Evolutionary conservation across 2,888 invertebrate genomes (phyloP), one percentile per base, ranked within the genome.

Genomic region (Lasioglossum morio): DNA sequence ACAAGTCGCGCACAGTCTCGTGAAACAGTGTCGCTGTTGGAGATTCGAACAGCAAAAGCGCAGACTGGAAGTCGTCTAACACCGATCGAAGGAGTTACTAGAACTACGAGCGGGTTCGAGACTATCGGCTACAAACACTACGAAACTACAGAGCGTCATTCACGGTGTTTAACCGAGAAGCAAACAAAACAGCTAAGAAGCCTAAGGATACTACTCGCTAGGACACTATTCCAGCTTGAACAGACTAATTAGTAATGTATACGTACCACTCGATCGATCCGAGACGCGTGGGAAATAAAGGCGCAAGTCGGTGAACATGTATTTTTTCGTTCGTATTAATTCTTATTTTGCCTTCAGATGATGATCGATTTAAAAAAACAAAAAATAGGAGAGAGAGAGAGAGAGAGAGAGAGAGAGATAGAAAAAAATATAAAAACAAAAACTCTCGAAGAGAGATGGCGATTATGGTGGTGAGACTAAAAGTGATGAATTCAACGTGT

Each of bases 211-310:
- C 87, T 89, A 88, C 89, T 89, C 86, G 90, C 83, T 81, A 78
- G 34, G 30, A 90, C 57, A 57, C 92, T 92, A 94, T 83, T 87
- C 88, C 82, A 88, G 53, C 34, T 75, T 77, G 74, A 86, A 73
- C 40, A 70, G 77, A 83, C 85, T 88, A 37, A 84, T 66, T 88
- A 81, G 86, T 88, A 81, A 83, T 84, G 94, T 94, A 95, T 95
- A 95, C 95, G 91, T 95, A 95, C 95, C 95, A 95, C 95, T 95
- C 95, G 95, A 95, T 94, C 92, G 93, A 94, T 95, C 95, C 95
- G 94, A 95, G 95, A 95, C 95, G 95, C 95, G 95, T 95, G 95
- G 93, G 95, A 94, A 95, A 95, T 94, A 95, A 95, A 95, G 93
- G 93, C 94, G 94, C 94, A 95, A 94, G 93, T 94, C 94, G 94